phyloP scores from a whole-genome alignment of 2,113 vertebrate species.

The Pycnonotus jocosus region DNA sequence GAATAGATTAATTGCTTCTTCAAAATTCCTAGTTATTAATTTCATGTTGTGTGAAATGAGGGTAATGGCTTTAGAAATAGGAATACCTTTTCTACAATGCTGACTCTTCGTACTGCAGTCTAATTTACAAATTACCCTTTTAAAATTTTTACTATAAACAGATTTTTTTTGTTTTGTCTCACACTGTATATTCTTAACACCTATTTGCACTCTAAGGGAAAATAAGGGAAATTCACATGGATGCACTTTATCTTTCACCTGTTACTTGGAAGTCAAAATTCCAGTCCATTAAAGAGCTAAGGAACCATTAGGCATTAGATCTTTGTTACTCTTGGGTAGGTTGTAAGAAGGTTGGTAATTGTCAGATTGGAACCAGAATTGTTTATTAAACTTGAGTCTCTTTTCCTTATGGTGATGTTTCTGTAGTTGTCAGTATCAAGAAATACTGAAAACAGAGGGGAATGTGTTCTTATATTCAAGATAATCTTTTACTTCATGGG shows the following conservation, averaged over 20 bases:
- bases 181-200: neutral
- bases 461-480: neutral
- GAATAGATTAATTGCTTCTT: neutral
- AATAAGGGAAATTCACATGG: neutral
- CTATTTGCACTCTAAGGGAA: neutral
- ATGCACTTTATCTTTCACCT: neutral
- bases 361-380: neutral
- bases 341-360: neutral
- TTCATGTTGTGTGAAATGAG: neutral
- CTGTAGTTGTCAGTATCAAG: neutral
- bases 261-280: neutral
- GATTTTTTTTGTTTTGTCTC: neutral
- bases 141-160: neutral
- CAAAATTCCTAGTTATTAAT: neutral
- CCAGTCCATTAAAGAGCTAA: neutral
- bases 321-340: neutral
- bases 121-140: neutral
- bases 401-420: neutral
- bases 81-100: neutral
- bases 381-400: neutral
- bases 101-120: neutral
- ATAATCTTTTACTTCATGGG: neutral
- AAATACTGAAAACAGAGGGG: neutral
- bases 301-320: neutral
- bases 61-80: neutral